Base-by-base conservation (phyloP, 2,797 vertebrate species). In the Peromyscus aztecus region DNA sequence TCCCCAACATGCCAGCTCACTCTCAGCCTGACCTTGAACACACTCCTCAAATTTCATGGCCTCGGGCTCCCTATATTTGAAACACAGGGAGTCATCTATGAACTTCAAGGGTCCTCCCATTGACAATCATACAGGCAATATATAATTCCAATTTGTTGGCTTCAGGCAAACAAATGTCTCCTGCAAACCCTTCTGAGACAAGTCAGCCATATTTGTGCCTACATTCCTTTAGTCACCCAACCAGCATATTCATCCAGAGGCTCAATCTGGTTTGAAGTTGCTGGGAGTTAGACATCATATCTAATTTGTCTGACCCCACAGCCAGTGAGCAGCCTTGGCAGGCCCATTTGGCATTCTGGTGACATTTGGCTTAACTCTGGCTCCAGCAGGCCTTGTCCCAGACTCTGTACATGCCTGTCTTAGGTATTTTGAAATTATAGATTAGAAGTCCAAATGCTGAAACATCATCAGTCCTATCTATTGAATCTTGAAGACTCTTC, bases 371-470 rank as follows among this genome's bases (percentile, higher is more conserved):
- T 89, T 71, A 93, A 63, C 90, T 89, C 69, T 40, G 85, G 46
- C 55, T 92, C 92, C 52, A 27, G 77, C 87, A 93, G 91, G 91
- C 98, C 93, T 29, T 89, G 82, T 91, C 86, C 94, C 37, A 24
- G 87, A 29, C 78, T 95, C 92, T 97, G 89, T 2, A 31, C 94
- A 89, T 46, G 90, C 91, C 89, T 40, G 17, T 90, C 96, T 93
- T 59, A 67, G 95, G 89, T 24, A 94, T 69, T 61, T 49, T n/a
- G 81, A 97, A 97, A 98, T 97, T 87, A 87, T n/a, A 98, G 88
- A 82, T 94, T 24, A 65, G 43, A 65, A 59, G 4, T 76, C 69
- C 3, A 43, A 97, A 40, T n/a, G 10, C 46, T 16, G 40, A 88
- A 92, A 76, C 3, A n/a, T 43, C 94, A 55, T 46, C 52, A 78